Evolutionary conservation across 2,113 vertebrate genomes (phyloP).

Genomic region (Periophthalmus modestus): DNA sequence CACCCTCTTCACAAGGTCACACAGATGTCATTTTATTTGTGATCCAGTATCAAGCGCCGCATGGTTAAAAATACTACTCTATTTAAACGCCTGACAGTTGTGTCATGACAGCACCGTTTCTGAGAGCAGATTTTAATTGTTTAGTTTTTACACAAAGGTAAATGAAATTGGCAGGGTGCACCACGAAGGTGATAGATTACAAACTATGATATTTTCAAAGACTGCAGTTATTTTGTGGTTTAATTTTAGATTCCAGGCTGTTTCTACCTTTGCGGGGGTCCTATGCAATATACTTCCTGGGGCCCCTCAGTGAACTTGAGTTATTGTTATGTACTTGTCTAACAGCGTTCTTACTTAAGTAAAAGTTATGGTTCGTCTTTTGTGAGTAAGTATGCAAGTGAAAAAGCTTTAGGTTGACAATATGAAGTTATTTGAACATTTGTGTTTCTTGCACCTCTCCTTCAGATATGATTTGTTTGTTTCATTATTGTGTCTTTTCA

Average conservation of each 20-base stretch:
- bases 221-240: conserved; percentile 8
- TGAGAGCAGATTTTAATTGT: conserved; percentile 30
- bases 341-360: no score
- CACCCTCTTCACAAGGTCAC: neutral
- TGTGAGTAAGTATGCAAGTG: no score
- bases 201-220: conserved; percentile 16
- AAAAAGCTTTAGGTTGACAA: no score
- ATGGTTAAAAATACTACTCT: conserved; percentile 9
- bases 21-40: conserved; percentile 1
- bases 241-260: conserved; percentile 18
- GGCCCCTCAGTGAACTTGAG: neutral
- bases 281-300: neutral
- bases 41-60: neutral
- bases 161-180: conserved; percentile 26
- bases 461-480: no score
- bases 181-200: conserved; percentile 25
- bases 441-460: no score
- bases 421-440: no score
- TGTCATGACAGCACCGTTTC: conserved; percentile 11
- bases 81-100: conserved; percentile 18
- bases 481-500: no score
- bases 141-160: conserved; percentile 1
- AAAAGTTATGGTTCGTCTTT: no score
- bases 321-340: no score
- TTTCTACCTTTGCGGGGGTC: neutral